A percentile compares a stretch with the other conserved stretches of the same genome.
Evolutionary conservation across 1,140 invertebrate genomes (phyloP).

Genomic region (Steinernema khuongi): DNA sequence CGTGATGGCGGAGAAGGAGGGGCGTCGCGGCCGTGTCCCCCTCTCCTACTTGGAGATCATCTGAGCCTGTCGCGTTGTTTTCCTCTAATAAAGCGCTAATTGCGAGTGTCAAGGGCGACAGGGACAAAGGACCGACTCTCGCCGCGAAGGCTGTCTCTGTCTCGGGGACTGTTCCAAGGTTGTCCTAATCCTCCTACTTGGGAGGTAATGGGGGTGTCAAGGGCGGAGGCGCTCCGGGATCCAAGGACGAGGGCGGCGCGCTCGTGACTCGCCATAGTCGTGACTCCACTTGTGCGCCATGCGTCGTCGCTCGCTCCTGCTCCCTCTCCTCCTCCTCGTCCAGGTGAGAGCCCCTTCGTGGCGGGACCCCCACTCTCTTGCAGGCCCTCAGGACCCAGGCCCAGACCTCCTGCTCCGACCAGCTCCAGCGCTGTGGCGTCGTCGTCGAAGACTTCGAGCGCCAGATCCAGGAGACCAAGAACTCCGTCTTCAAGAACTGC

Average conservation of each 20-base stretch:
- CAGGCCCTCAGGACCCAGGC: background rate
- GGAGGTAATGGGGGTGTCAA: background rate
- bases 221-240: background rate
- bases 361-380: background rate
- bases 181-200: too few species aligned
- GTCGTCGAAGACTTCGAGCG: constrained; percentile 47
- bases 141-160: too few species aligned
- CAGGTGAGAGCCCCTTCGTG: background rate
- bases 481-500: constrained; percentile 39
- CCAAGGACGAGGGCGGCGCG: background rate
- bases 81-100: too few species aligned
- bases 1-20: constrained; percentile 52
- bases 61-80: too few species aligned
- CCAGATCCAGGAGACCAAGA: constrained; percentile 45
- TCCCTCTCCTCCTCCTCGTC: background rate
- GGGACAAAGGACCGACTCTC: too few species aligned
- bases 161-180: too few species aligned
- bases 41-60: constrained; percentile 46
- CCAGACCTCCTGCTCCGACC: constrained; percentile 43
- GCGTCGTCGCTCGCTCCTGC: background rate
- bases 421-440: constrained; percentile 42
- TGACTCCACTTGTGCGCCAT: background rate
- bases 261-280: background rate
- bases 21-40: constrained; percentile 43
- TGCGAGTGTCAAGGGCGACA: too few species aligned